Conservation (phyloP, 1,140 invertebrate genomes). For the Musca domestica region DNA sequence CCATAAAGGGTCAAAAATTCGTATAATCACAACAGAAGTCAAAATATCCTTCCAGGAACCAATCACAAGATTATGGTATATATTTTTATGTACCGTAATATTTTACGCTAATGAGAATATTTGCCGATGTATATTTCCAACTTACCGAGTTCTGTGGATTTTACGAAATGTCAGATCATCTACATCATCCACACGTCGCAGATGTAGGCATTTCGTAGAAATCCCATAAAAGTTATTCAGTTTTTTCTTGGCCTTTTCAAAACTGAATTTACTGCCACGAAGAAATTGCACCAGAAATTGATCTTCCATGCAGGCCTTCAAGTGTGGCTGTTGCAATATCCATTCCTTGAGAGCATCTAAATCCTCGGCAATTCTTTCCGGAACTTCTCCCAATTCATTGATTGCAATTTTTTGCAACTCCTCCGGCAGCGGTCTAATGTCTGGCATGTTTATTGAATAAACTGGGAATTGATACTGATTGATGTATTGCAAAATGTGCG, state of each 20-base stretch:
- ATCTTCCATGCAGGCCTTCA: slow-evolving; percentile 55
- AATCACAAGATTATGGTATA: no score
- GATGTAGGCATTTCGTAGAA: slow-evolving; percentile 10
- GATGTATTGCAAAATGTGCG: no score
- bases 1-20: no score
- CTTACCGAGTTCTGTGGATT: slow-evolving; percentile 56
- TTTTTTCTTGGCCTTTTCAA: slow-evolving; percentile 62
- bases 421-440: not conserved
- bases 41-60: no score
- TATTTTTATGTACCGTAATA: no score
- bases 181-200: slow-evolving; percentile 8
- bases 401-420: slow-evolving; percentile 55
- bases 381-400: slow-evolving; percentile 60
- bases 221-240: slow-evolving; percentile 54
- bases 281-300: slow-evolving; percentile 61
- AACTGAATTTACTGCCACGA: slow-evolving; percentile 64
- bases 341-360: slow-evolving; percentile 60
- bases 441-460: no score
- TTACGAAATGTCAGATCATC: slow-evolving; percentile 34
- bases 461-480: no score
- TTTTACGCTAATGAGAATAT: no score
- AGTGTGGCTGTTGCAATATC: slow-evolving; percentile 62
- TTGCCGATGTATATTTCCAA: no score
- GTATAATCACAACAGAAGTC: no score
- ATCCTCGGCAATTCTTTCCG: slow-evolving; percentile 55